phyloP scores from a whole-genome alignment of 2,888 invertebrate genomes.

The Dicyrtomina minuta region DNA sequence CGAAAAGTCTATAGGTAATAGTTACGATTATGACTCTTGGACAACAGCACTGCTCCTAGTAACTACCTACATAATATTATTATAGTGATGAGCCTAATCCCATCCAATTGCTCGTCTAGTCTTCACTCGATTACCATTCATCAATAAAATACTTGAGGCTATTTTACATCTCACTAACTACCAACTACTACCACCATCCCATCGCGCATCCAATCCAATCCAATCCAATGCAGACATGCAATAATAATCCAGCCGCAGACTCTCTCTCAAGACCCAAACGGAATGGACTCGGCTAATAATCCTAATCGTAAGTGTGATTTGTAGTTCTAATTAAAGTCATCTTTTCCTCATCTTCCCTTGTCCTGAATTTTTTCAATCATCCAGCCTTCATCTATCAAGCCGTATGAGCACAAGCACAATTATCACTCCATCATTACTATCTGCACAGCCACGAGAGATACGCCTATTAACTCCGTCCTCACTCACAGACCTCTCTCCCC shows the following conservation, averaged over 20 bases:
- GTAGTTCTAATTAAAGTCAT: slow-evolving; percentile 39
- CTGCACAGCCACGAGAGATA: too few relatives aligned
- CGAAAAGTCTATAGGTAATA: too few relatives aligned
- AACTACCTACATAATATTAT: too few relatives aligned
- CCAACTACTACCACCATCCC: neutral
- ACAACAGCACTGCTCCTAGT: too few relatives aligned
- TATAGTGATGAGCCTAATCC: too few relatives aligned
- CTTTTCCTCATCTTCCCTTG: slow-evolving; percentile 5
- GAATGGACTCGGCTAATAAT: slow-evolving; percentile 7
- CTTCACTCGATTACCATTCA: slow-evolving; percentile 34
- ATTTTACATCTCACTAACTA: slow-evolving; percentile 33
- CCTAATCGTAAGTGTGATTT: slow-evolving; percentile 36
- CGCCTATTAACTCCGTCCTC: too few relatives aligned
- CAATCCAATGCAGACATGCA: too few relatives aligned
- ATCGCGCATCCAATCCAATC: neutral
- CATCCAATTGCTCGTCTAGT: too few relatives aligned
- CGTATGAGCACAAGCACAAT: slow-evolving; percentile 9
- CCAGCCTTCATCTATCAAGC: slow-evolving; percentile 20
- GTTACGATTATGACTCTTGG: too few relatives aligned
- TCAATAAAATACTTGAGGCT: slow-evolving; percentile 39
- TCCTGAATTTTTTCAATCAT: slow-evolving; percentile 17
- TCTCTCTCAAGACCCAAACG: neutral
- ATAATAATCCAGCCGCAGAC: too few relatives aligned
- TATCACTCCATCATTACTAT: slow-evolving; percentile 1
- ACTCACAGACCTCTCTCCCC: neutral